Base-by-base conservation (phyloP, 2,797 vertebrate genomes). In the Neosalanx taihuensis region DNA sequence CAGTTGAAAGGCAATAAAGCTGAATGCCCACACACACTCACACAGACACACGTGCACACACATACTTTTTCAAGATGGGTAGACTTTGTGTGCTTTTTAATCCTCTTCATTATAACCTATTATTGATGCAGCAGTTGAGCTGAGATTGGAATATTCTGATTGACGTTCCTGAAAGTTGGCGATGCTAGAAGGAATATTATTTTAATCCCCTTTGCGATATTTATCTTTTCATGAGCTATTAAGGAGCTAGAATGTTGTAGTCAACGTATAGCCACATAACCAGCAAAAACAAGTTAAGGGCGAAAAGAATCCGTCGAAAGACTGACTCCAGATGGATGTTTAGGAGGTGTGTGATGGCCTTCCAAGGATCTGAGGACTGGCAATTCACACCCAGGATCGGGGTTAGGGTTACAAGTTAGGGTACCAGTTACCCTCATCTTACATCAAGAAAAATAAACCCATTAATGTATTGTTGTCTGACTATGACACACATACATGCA, bases 1-100 rank as follows among this genome's bases (percentile, higher is more conserved):
- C 18, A 41, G 41, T 23, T 66, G 37, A 66, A 66, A 66, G 64
- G 64, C 64, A 66, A 66, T 66, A 66, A 41, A 49, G 41, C 41
- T 51, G 64, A 66, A 66, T 66, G 9, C 41, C 41, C 67, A 33
- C 31, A 63, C 61, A 63, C 61, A 63, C 61, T 31, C 61, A 63
- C 29, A 62, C 60, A 62, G 29, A 62, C 30, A 62, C 60, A 62
- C 26, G 33, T 30, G 31, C 60, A 62, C 30, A 63, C 29, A 33
- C 15, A 35, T 15, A 33, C 13, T 31, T 18, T 7, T n/a, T 37
- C 31, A 64, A 37, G 62, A 3, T 64, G 31, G 10, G n/a, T n/a
- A 37, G 33, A n/a, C 18, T 64, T 20, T 37, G 62, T 64, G 31
- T n/a, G 33, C 10, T 6, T 64, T 33, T 64, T 37, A 64, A 67